Conservation (phyloP, 2,113 vertebrate species). For the Atherinomorus stipes region DNA sequence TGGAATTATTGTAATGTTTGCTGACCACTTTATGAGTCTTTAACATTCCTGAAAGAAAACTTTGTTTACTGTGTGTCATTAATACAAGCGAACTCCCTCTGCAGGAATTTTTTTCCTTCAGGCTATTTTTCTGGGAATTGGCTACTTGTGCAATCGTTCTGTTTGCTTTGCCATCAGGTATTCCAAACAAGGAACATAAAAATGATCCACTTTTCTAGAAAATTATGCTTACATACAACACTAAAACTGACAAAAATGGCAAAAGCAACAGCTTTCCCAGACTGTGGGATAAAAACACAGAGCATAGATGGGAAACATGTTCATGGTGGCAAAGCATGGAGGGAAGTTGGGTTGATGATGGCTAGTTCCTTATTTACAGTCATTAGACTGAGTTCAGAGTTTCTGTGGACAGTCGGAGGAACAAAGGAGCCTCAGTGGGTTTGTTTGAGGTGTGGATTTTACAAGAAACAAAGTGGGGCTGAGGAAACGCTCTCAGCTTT, state of each 20-base stretch:
- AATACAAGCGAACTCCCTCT: too few relatives aligned
- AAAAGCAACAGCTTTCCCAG: conserved; percentile 9
- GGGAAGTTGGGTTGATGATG: conserved; percentile 25
- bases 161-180: neutral
- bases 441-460: conserved; percentile 45
- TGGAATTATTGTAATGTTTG: too few relatives aligned
- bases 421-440: conserved; percentile 47
- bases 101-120: too few relatives aligned
- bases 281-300: conserved; percentile 24
- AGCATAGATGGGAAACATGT: conserved; percentile 53
- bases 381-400: conserved; percentile 16
- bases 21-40: too few relatives aligned
- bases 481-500: conserved; percentile 24
- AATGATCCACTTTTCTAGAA: too few relatives aligned
- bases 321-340: conserved; percentile 28
- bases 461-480: conserved; percentile 42
- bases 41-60: too few relatives aligned
- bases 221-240: too few relatives aligned
- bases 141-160: too few relatives aligned
- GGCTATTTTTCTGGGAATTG: too few relatives aligned
- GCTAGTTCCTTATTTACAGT: conserved; percentile 57
- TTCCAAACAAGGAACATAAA: neutral
- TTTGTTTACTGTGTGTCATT: too few relatives aligned
- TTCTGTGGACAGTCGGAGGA: conserved; percentile 30
- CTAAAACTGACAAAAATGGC: conserved; percentile 11